Conservation (phyloP, 2,888 invertebrate genomes). For the Morpho achilles region DNA sequence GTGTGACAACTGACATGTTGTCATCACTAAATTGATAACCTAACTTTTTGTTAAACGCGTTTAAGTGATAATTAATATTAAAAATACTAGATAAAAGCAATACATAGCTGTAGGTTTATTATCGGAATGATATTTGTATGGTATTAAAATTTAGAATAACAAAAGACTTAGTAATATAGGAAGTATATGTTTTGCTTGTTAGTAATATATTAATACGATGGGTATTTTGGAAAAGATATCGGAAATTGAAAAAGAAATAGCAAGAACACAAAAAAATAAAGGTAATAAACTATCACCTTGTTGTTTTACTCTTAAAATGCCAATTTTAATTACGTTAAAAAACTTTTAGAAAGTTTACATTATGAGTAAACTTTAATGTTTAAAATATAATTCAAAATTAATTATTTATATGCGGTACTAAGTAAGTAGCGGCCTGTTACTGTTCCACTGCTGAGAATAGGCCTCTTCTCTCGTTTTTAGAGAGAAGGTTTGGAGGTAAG, state of each 20-base stretch:
- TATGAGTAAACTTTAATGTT: not conserved
- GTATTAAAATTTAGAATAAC: slow-evolving; percentile 9
- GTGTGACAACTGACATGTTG: slow-evolving; percentile 20
- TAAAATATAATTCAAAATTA: no score
- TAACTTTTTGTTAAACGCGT: slow-evolving; percentile 18
- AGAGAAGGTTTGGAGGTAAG: no score
- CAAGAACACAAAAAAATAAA: slow-evolving; percentile 99
- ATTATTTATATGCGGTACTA: no score
- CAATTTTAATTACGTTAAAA: not conserved
- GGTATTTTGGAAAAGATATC: slow-evolving; percentile 99
- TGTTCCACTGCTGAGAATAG: no score
- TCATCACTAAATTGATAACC: slow-evolving; percentile 29
- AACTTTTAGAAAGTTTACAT: not conserved
- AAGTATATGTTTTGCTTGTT: slow-evolving; percentile 15
- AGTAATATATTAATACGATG: slow-evolving; percentile 79
- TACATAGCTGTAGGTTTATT: slow-evolving; percentile 2
- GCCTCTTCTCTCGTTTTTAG: no score
- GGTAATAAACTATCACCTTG: slow-evolving; percentile 74
- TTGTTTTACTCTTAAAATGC: not conserved
- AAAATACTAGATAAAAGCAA: not conserved
- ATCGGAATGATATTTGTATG: slow-evolving; percentile 24
- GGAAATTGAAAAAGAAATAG: slow-evolving; percentile 99
- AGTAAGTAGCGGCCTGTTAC: no score
- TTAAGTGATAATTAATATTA: not conserved
- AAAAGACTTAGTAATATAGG: slow-evolving; percentile 15